Base-by-base conservation (phyloP, 1,140 invertebrate species). In the Telenomus remus region DNA sequence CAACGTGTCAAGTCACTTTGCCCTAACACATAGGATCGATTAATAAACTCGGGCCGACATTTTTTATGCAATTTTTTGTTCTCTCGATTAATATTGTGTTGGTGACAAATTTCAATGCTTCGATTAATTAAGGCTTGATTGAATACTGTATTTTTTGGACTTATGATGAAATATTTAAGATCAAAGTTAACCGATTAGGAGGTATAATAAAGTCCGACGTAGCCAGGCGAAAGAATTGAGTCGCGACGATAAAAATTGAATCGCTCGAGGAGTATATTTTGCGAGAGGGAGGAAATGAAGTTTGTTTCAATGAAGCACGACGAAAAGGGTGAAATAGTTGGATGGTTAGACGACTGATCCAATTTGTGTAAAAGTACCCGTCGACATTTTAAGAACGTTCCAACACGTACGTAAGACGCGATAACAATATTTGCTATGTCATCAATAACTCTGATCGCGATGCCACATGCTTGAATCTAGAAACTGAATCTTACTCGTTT, bases 361-460 rank as follows among this genome's bases (percentile, higher is more conserved):
- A 56, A 59, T 66, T 74, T 44, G 44, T 66, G 33, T 51, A 37
- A 69, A 69, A 60, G 43, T 61, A 35, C 19, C 42, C 14, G 55
- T 37, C 46, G 54, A 49, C 56, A 19, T 56, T 61, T 66, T 56
- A 66, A 61, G 57, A 66, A 50, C 46, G 42, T 61, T 51, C 39
- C 50, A 66, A 60, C 16, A 44, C 44, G 37, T 51, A 55, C n/a
- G 53, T 27, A 57, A 51, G 27, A 46, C 19, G 42, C 16, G 64
- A 64, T 75, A 75, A 75, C 51, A 64, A 57, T 75, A 57, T 68
- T 75, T 75, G 72, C 54, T 39, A 56, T 57, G 53, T 68, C 72
- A 75, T 55, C 64, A 57, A 75, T 63, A 68, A 46, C 54, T 63
- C 19, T n/a, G 46, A 66, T 74, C 69, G 33, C 39, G 10, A 50